phyloP scores from a whole-genome alignment of 2,113 vertebrate genomes.

The Macquaria ambigua region DNA sequence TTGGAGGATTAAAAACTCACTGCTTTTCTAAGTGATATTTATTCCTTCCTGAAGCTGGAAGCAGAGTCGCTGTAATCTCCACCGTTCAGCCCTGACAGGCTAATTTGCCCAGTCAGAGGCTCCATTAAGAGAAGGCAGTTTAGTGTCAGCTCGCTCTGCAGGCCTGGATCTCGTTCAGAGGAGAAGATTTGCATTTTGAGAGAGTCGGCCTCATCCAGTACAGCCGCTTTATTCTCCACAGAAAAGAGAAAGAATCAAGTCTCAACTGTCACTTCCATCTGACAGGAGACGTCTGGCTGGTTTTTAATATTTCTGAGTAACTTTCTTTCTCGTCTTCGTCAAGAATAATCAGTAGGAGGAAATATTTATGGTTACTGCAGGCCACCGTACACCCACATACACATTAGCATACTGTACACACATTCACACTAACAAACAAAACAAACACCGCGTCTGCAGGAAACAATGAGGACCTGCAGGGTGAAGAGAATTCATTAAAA shows the following conservation, averaged over 20 bases:
- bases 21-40: constrained; percentile 54
- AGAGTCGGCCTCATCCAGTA: not conserved
- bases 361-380: not conserved
- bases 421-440: not conserved
- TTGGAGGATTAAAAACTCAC: constrained; percentile 39
- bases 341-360: not conserved
- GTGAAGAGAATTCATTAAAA: constrained; percentile 62
- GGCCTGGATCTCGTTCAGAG: not conserved
- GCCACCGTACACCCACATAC: not conserved
- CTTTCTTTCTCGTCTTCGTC: not conserved
- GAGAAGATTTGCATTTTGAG: not conserved
- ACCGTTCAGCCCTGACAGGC: constrained; percentile 30
- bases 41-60: constrained; percentile 34
- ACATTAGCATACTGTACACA: not conserved
- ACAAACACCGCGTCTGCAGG: not conserved
- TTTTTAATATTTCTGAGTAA: not conserved
- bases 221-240: not conserved
- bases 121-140: constrained; percentile 23
- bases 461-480: constrained; percentile 41
- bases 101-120: constrained; percentile 45
- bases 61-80: constrained; percentile 38
- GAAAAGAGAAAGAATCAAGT: not conserved
- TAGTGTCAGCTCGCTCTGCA: constrained; percentile 17
- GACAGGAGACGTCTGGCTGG: not conserved
- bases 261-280: not conserved